Conservation (phyloP, 2,888 invertebrate genomes). For the Eumerus sabulonum region DNA sequence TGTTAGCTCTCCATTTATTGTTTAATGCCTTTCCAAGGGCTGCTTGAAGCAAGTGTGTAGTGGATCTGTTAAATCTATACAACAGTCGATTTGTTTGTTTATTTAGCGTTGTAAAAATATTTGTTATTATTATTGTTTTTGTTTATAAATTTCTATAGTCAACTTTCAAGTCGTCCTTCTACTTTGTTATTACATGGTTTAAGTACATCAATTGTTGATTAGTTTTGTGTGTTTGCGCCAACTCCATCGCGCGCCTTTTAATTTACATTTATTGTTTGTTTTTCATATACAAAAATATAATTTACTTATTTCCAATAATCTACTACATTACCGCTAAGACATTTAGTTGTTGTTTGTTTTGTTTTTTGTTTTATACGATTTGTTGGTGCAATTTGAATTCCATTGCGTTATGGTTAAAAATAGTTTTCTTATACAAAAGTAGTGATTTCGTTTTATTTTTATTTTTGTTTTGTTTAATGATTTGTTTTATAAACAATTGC, state of each 20-base stretch:
- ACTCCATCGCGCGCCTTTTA: too few relatives aligned
- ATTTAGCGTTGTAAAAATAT: conserved; percentile 65
- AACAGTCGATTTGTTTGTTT: conserved; percentile 18
- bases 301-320: conserved; percentile 8
- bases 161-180: conserved; percentile 39
- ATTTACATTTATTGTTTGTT: conserved; percentile 16
- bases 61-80: conserved; percentile 9
- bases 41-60: conserved; percentile 16
- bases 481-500: conserved; percentile 43
- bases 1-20: conserved; percentile 5
- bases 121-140: conserved; percentile 55
- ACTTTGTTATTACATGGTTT: conserved; percentile 44
- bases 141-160: conserved; percentile 32
- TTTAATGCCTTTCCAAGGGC: conserved; percentile 13
- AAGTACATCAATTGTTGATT: conserved; percentile 51
- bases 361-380: neutral
- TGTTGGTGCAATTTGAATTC: conserved; percentile 23
- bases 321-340: neutral
- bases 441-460: too few relatives aligned
- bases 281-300: conserved; percentile 55
- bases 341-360: conserved; percentile 9
- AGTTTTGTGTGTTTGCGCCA: conserved; percentile 14
- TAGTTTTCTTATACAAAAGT: conserved; percentile 10
- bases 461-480: conserved; percentile 10
- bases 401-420: conserved; percentile 19